Evolutionary conservation across 2,797 vertebrate genomes (phyloP).

Genomic region (Notamacropus eugenii): DNA sequence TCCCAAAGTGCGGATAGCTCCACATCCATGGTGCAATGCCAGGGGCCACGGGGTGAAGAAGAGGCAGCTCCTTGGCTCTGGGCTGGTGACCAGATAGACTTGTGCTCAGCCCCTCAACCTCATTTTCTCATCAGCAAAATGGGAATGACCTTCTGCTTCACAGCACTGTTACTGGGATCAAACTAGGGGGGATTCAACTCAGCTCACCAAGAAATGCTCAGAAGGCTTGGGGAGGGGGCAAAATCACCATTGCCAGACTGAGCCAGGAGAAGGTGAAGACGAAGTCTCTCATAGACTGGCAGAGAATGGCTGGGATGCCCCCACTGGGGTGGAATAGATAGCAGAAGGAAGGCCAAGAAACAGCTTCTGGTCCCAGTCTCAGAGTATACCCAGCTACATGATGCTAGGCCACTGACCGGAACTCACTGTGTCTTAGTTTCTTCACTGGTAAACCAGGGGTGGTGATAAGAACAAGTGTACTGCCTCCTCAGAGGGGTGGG

Average conservation of each 20-base stretch:
- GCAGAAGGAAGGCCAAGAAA: neutral
- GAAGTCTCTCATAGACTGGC: neutral
- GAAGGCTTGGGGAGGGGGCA: neutral
- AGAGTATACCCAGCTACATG: neutral
- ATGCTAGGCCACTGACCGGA: neutral
- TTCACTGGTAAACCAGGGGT: neutral
- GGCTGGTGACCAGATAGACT: neutral
- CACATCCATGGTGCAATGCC: accelerated
- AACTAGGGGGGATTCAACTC: neutral
- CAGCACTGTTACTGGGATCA: neutral
- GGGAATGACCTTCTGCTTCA: neutral
- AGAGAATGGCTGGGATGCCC: neutral
- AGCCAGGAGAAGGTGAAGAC: neutral
- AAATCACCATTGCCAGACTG: no score
- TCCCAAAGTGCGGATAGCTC: neutral
- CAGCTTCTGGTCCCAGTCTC: neutral
- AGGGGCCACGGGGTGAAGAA: accelerated
- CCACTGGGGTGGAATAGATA: accelerated
- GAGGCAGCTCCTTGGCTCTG: neutral
- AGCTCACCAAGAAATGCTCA: neutral
- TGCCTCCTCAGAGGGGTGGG: neutral
- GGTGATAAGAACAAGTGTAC: neutral
- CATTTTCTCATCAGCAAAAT: neutral
- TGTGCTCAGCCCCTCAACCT: neutral
- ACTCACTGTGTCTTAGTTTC: neutral